Percentiles rank a stretch among this genome's conserved stretches.
These are phyloP conservation scores for Sylvilagus floridanus DNA, from an alignment of 2,797 vertebrate genomes.

Conservation along the genomic window DNA sequence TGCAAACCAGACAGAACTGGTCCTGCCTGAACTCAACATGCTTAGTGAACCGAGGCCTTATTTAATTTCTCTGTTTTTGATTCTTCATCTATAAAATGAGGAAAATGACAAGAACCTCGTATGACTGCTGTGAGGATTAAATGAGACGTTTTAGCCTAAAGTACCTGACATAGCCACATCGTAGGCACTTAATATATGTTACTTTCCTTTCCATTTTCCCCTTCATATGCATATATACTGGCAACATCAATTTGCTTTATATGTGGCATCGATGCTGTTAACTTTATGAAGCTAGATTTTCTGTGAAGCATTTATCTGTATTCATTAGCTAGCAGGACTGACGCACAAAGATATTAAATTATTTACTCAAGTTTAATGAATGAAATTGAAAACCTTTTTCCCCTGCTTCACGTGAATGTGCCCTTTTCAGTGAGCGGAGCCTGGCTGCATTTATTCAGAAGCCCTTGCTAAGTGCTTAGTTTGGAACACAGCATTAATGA, in stretches of 20 bases:
- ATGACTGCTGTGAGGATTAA: conserved; percentile 33
- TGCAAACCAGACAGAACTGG: neutral
- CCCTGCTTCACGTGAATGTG: conserved; percentile 80
- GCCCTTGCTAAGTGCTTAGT: conserved; percentile 80
- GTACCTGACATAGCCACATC: conserved; percentile 49
- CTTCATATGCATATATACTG: conserved; percentile 61
- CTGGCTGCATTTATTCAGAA: conserved; percentile 82
- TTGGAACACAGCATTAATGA: conserved; percentile 84
- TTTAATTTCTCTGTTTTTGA: conserved; percentile 47
- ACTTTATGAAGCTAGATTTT: conserved; percentile 80
- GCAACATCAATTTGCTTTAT: conserved; percentile 72
- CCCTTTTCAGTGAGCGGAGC: conserved; percentile 84
- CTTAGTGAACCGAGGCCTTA: neutral
- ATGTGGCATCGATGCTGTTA: conserved; percentile 64
- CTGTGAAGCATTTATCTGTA: conserved; percentile 83
- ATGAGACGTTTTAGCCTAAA: conserved; percentile 74
- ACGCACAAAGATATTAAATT: conserved; percentile 83
- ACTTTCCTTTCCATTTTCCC: conserved; percentile 61
- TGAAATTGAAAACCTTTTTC: conserved; percentile 84
- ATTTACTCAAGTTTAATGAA: conserved; percentile 85
- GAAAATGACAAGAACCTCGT: conserved; percentile 3
- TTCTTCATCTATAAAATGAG: conserved; percentile 41
- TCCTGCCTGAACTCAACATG: neutral
- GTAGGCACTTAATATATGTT: conserved; percentile 4
- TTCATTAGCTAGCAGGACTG: conserved; percentile 81